These are phyloP conservation scores for Yoshiicerus persimilis DNA, from an alignment of 1,140 invertebrate genomes.

Conservation along the genomic window DNA sequence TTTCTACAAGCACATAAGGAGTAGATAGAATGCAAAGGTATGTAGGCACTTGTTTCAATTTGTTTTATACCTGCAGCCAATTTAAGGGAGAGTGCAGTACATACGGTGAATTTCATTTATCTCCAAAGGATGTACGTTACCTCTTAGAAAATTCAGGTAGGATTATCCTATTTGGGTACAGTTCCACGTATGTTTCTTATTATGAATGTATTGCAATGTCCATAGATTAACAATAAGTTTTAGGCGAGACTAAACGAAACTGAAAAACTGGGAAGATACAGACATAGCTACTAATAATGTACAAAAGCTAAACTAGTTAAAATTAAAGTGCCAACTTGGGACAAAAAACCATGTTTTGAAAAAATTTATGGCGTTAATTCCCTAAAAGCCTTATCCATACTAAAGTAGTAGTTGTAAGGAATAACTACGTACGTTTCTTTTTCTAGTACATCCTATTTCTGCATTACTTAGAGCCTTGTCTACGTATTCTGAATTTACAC, in stretches of 20 bases:
- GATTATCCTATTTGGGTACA: not conserved
- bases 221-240: not conserved
- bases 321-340: constrained; percentile 16
- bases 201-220: not conserved
- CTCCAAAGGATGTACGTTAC: not conserved
- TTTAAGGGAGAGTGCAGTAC: not conserved
- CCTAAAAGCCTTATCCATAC: constrained; percentile 7
- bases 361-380: constrained; percentile 18
- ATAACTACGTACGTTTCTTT: not conserved
- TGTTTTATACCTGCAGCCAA: not conserved
- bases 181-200: not conserved
- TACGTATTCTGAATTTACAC: not conserved
- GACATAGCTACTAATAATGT: not conserved
- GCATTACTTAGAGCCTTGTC: no score
- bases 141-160: not conserved
- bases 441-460: no score
- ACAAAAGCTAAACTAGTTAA: not conserved
- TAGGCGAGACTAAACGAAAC: not conserved
- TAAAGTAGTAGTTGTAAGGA: not conserved
- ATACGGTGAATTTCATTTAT: not conserved
- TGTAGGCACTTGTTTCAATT: not conserved
- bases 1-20: not conserved
- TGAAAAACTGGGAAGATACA: not conserved
- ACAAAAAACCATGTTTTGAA: constrained; percentile 1
- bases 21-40: not conserved